A percentile compares a stretch with the other conserved stretches of the same genome.
These are phyloP conservation scores for Tryphoninae sp. DNA, from an alignment of 2,888 invertebrate genomes.

Conservation along the genomic window DNA sequence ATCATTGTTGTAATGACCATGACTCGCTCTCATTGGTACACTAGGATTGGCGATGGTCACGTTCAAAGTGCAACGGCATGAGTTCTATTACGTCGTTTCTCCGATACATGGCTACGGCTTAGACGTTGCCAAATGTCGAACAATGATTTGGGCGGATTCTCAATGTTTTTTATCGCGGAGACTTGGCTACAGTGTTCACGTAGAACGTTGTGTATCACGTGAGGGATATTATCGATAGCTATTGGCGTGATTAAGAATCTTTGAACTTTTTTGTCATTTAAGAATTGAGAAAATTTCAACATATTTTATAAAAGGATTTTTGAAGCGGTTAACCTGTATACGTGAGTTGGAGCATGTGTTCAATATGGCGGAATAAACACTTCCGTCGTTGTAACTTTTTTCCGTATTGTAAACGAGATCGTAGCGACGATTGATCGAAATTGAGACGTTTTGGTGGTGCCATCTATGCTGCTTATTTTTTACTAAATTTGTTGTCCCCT, in stretches of 20 bases:
- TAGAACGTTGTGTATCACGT: constrained; percentile 31
- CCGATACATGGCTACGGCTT: neutral
- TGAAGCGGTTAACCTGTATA: neutral
- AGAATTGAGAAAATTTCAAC: constrained; percentile 8
- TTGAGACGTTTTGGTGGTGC: neutral
- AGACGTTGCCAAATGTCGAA: constrained; percentile 17
- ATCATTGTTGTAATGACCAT: constrained; percentile 35
- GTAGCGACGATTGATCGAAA: constrained; percentile 17
- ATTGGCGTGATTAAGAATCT: neutral
- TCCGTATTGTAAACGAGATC: constrained; percentile 12
- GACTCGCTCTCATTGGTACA: constrained; percentile 18
- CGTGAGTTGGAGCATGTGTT: constrained; percentile 15
- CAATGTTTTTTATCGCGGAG: constrained; percentile 8
- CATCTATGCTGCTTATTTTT: neutral
- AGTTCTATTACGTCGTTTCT: constrained; percentile 43
- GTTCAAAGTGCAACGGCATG: constrained; percentile 12
- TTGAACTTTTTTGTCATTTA: neutral
- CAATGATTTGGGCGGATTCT: constrained; percentile 17
- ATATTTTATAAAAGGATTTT: constrained; percentile 15
- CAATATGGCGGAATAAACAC: constrained; percentile 46
- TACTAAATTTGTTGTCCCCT: neutral
- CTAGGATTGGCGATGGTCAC: constrained; percentile 20
- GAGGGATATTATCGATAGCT: neutral
- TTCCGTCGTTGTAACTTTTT: constrained; percentile 58
- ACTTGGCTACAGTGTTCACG: constrained; percentile 32